phyloP scores from a whole-genome alignment of 2,888 invertebrate genomes.

The Scrobipalpa costella region DNA sequence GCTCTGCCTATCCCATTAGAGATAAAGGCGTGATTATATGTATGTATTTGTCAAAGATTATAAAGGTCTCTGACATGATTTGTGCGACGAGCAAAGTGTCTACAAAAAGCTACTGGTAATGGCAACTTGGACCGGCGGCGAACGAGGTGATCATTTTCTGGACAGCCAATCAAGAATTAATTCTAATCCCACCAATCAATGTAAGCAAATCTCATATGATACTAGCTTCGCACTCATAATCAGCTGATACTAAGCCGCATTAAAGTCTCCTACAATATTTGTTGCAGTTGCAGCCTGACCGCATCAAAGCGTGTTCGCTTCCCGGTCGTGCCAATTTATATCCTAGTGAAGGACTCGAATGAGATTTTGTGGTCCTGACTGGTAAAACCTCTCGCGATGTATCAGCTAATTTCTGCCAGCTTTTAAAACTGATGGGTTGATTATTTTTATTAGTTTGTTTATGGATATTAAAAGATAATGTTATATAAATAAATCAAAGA shows the following conservation, averaged over 20 bases:
- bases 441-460: neutral
- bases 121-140: too few relatives aligned
- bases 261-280: conserved; percentile 26
- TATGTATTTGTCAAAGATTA: too few relatives aligned
- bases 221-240: neutral
- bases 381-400: neutral
- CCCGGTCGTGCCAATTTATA: conserved; percentile 41
- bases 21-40: too few relatives aligned
- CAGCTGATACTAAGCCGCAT: conserved; percentile 9
- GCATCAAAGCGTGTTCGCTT: conserved; percentile 39
- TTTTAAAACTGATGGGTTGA: neutral
- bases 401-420: conserved; percentile 2
- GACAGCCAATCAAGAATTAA: neutral
- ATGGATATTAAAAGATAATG: too few relatives aligned
- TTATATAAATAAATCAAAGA: neutral
- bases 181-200: neutral
- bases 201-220: neutral
- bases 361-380: conserved; percentile 39
- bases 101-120: too few relatives aligned
- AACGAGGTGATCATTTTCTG: too few relatives aligned
- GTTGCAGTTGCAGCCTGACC: conserved; percentile 28
- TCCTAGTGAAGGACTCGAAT: conserved; percentile 45
- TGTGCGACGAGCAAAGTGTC: too few relatives aligned
- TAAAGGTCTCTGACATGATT: too few relatives aligned
- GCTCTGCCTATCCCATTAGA: too few relatives aligned